phyloP scores from a whole-genome alignment of 2,797 vertebrate species.

The Dromococcyx pavoninus region DNA sequence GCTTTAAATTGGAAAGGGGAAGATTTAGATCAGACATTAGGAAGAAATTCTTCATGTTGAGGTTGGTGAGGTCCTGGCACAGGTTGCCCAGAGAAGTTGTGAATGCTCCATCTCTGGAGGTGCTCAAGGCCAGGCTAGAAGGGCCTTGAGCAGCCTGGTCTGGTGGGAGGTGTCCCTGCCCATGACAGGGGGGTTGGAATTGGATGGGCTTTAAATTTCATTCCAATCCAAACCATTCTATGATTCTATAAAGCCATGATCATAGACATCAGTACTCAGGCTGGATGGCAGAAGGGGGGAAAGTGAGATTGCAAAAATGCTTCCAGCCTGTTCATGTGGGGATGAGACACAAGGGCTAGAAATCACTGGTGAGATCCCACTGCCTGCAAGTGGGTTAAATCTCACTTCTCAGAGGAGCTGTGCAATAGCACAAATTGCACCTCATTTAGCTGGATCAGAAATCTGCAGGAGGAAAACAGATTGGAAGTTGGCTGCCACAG shows the following conservation, averaged over 20 bases:
- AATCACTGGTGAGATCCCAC: background rate
- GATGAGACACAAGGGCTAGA: background rate
- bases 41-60: no score
- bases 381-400: background rate
- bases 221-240: no score
- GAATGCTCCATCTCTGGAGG: no score
- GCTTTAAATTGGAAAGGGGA: no score
- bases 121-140: no score
- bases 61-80: no score
- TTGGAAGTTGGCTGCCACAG: constrained; percentile 11
- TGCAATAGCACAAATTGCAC: background rate
- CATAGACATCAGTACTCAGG: background rate
- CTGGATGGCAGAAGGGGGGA: background rate
- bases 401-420: background rate
- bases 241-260: background rate
- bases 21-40: no score
- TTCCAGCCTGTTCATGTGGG: fast-evolving
- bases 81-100: no score
- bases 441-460: background rate
- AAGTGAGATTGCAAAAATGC: background rate
- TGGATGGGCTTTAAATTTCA: no score
- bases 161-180: no score
- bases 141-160: no score
- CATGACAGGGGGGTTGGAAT: no score
- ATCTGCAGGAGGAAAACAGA: background rate